These are phyloP conservation scores for Zingel zingel DNA, from an alignment of 2,113 vertebrate genomes.

Conservation along the genomic window DNA sequence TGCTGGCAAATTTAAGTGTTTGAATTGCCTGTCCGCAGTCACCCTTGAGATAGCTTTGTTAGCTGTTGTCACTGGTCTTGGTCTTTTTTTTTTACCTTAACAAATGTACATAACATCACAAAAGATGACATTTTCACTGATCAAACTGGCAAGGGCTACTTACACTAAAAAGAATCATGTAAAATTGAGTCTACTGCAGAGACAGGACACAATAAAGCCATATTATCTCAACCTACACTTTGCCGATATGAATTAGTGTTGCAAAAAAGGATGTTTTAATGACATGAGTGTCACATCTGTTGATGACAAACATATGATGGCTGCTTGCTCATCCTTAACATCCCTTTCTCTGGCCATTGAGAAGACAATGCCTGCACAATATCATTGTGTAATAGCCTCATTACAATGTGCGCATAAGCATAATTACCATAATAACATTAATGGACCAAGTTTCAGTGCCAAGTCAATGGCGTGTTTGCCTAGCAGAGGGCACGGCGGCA, in stretches of 20 bases:
- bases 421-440: constrained; percentile 78
- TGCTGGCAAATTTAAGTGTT: constrained; percentile 21
- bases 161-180: constrained; percentile 29
- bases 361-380: constrained; percentile 49
- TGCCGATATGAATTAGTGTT: constrained; percentile 34
- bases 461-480: constrained; percentile 63
- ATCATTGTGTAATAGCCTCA: constrained; percentile 60
- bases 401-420: constrained; percentile 60
- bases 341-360: constrained; percentile 41
- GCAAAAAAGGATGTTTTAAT: constrained; percentile 38
- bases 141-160: constrained; percentile 41
- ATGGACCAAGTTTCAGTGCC: constrained; percentile 69
- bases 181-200: constrained; percentile 28
- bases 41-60: constrained; percentile 30
- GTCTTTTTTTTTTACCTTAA: constrained; percentile 5
- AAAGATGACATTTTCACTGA: constrained; percentile 47
- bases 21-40: constrained; percentile 44
- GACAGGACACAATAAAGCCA: constrained; percentile 30
- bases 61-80: constrained; percentile 27
- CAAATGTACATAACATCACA: constrained; percentile 42
- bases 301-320: constrained; percentile 55
- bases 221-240: constrained; percentile 42
- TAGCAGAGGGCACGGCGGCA: constrained; percentile 45
- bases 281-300: constrained; percentile 41
- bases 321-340: constrained; percentile 42